Base-by-base conservation (phyloP, 2,797 vertebrate species). In the Pseudomugil gertrudae region DNA sequence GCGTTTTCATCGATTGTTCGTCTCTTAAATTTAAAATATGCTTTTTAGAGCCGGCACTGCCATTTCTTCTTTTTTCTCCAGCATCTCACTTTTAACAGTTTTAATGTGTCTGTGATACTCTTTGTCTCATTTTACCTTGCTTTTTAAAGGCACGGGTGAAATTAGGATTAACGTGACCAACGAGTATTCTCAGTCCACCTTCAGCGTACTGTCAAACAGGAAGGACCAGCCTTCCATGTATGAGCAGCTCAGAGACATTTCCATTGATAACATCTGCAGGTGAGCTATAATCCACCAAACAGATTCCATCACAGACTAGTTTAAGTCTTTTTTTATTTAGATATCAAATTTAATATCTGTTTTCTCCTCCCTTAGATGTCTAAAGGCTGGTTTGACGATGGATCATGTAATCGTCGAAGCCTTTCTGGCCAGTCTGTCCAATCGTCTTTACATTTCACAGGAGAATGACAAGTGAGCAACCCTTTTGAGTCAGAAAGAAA, bases 201-300 rank as follows among this genome's bases (percentile, higher is more conserved):
- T 97, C 73, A 98, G 89, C 26, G 66, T 97, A 2, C 89, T 95
- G 85, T 89, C 94, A 0, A 94, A 94, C 80, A 96, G 92, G 90
- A 98, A 95, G 84, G 95, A 94, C 82, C 97, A 98, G 61, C 94
- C 96, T 0, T 98, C 97, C 54, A 98, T 98, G 97, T 99, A 99
- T 0, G 97, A 99, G 84, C 97, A 99, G 85, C 96, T 99, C 33
- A 90, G 97, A 69, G 97, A 99, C 87, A 96, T 98, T 47, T 97
- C 96, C 71, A 99, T 99, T 1, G 96, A 98, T 77, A 99, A 97
- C 89, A 96, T 99, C 76, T 99, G 97, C 96, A 96, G 97, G 97
- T 98, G 47, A 71, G 93, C 69, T 30, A 17, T 63, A 50, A 73
- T 62, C 50, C 32, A 60, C 17, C 26, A 14, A 11, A 17, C 45